phyloP scores from a whole-genome alignment of 2,797 vertebrate genomes.

The Halcyon leucocephala region DNA sequence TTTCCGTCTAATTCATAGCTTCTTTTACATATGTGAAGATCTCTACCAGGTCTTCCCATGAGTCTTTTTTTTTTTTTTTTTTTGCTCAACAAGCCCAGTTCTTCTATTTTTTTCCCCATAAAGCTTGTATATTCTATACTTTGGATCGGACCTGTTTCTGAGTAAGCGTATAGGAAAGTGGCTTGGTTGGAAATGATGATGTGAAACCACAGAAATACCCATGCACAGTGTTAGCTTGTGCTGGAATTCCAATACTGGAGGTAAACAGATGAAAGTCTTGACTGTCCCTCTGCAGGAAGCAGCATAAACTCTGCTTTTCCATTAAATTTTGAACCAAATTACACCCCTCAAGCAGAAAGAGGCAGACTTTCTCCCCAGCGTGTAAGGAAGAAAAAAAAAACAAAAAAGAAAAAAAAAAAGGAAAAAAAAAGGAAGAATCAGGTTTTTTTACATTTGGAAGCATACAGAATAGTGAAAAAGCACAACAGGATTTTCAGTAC shows the following conservation, averaged over 20 bases:
- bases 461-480: background rate
- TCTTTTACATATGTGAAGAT: background rate
- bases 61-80: background rate
- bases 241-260: background rate
- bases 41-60: background rate
- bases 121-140: background rate
- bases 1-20: background rate
- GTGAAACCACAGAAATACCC: background rate
- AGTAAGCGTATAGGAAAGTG: background rate
- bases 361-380: background rate
- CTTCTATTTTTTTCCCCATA: background rate
- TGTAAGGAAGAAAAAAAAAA: fast-evolving
- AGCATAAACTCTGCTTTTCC: background rate
- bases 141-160: background rate
- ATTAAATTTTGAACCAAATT: background rate
- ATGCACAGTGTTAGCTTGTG: background rate
- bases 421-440: background rate
- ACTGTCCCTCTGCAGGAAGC: background rate
- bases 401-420: background rate
- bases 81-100: background rate
- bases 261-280: background rate
- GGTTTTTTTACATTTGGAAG: background rate
- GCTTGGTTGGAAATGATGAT: background rate
- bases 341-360: background rate
- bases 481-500: background rate